Evolutionary conservation across 2,888 invertebrate genomes (phyloP).

Genomic region (Ectobius pallidus): DNA sequence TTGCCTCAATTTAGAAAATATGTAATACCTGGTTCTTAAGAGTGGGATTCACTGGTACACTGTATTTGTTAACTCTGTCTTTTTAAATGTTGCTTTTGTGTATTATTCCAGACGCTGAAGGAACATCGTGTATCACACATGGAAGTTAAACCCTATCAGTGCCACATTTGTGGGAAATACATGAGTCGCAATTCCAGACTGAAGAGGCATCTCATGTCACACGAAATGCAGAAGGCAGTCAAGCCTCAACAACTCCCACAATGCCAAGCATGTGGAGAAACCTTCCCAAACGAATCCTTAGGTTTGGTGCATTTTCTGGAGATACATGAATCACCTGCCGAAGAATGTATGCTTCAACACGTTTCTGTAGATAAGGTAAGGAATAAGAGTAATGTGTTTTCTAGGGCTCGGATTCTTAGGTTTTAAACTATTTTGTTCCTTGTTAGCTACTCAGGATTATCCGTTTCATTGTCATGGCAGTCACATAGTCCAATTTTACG

Average conservation of each 20-base stretch:
- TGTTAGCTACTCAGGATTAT: no score
- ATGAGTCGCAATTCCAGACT: constrained; percentile 60
- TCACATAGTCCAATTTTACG: no score
- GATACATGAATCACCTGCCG: background rate
- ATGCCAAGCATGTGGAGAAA: constrained; percentile 50
- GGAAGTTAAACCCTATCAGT: constrained; percentile 62
- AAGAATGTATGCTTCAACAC: constrained; percentile 3
- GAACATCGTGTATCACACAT: constrained; percentile 61
- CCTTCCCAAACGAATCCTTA: background rate
- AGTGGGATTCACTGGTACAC: no score
- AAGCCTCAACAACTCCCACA: constrained; percentile 40
- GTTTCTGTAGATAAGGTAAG: constrained; percentile 9
- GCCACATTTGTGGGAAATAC: constrained; percentile 62
- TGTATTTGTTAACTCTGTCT: no score
- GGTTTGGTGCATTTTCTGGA: background rate
- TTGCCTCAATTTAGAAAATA: no score
- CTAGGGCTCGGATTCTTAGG: no score
- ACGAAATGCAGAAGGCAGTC: constrained; percentile 54
- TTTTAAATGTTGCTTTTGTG: no score
- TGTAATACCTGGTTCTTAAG: no score
- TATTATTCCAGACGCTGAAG: constrained; percentile 56
- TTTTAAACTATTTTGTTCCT: no score
- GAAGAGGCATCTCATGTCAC: constrained; percentile 60
- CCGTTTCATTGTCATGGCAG: no score
- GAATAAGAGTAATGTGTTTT: no score